phyloP scores from a whole-genome alignment of 1,140 invertebrate genomes.

The Brachionus plicatilis region DNA sequence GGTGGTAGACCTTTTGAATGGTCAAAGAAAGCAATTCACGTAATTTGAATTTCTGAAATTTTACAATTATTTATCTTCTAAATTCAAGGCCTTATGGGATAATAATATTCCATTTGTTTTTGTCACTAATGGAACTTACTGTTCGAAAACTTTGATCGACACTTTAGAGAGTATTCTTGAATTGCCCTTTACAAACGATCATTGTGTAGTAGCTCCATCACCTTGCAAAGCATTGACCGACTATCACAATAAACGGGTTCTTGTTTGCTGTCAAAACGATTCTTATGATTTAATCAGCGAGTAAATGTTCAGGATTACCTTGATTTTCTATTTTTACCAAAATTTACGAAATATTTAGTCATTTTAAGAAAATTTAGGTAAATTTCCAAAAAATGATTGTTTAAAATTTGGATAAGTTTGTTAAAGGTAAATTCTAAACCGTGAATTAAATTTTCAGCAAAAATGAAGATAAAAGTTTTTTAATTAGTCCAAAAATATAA shows the following conservation, averaged over 20 bases:
- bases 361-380: neutral
- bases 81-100: neutral
- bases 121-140: slow-evolving; percentile 37
- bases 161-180: slow-evolving; percentile 7
- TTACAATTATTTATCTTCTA: too few species aligned
- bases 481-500: too few species aligned
- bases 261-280: slow-evolving; percentile 34
- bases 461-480: too few species aligned
- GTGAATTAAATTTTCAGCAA: too few species aligned
- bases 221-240: slow-evolving; percentile 14
- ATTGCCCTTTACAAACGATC: slow-evolving; percentile 20
- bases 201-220: slow-evolving; percentile 35
- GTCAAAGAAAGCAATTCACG: slow-evolving; percentile 26
- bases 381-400: too few species aligned
- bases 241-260: slow-evolving; percentile 26
- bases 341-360: too few species aligned
- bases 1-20: slow-evolving; percentile 32
- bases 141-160: neutral
- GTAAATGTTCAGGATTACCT: neutral
- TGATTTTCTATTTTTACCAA: too few species aligned
- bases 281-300: slow-evolving; percentile 24
- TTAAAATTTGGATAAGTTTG: too few species aligned
- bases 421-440: too few species aligned
- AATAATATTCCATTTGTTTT: slow-evolving; percentile 39
- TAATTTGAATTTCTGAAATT: neutral